Base-by-base conservation (phyloP, 2,888 invertebrate genomes). In the Erpobdella octoculata region DNA sequence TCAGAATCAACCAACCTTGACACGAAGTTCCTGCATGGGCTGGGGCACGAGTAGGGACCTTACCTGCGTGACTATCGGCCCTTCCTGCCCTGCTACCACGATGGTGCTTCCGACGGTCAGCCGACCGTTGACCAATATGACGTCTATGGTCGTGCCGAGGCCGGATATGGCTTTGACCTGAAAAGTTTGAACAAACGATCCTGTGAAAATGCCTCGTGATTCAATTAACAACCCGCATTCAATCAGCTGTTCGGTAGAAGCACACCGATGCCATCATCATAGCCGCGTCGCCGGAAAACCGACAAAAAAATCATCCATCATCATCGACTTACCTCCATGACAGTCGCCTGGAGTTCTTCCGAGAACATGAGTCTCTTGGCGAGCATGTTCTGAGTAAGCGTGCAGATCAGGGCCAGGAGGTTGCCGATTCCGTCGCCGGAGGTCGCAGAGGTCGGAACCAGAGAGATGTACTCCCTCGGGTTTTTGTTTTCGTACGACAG, bases 371-470 rank as follows among this genome's bases (percentile, higher is more conserved):
- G 86, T 73, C 93, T 86, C 82, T 93, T 91, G 73, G 92, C 89
- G 79, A 96, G 85, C 80, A 91, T 89, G 28, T 88, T 91, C 83
- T 98, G 97, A 76, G 93, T 93, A 66, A 90, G 90, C 77, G 93
- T 91, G 66, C 95, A 90, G 76, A 99, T 91, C 79, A 96, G 88
- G 28, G 92, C 91, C 77, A 99, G 87, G 70, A 99, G 85, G 85
- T 98, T 98, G 70, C 97, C 97, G 93, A 99, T 93, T 58, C 95
- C 96, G 82, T 99, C 98, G 28, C 98, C 98, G 0, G 93, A 91
- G 76, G 93, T 91, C 0, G 98, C 98, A 72, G 96, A 96, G 0
- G 98, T 99, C 0, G 98, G 98, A 15, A 99, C 91, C 79, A 99
- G 85, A 0, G 95, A 95, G 58, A 97, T 90, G 81, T 96, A 99